A percentile compares a stretch with the other conserved stretches of the same genome.
These are phyloP conservation scores for Ornithorhynchus anatinus DNA, from an alignment of 2,113 vertebrate species.

Conservation along the genomic window DNA sequence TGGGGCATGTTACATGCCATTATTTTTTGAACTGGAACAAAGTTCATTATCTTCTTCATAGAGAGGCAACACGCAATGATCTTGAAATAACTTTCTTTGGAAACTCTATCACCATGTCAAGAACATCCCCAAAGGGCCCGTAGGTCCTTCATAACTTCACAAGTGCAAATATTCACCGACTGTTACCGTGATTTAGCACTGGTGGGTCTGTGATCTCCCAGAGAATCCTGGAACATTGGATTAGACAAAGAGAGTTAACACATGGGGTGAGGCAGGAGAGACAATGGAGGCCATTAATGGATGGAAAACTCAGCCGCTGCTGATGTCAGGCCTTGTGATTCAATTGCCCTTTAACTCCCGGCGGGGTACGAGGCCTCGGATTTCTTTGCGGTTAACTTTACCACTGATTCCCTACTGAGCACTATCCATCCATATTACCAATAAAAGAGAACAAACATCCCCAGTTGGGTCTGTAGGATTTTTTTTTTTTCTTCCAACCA, in stretches of 20 bases:
- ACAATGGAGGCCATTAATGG: rapidly evolving
- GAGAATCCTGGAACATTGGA: neutral
- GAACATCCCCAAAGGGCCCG: too few species aligned
- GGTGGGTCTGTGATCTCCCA: neutral
- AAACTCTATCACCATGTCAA: too few species aligned
- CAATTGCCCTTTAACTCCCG: neutral
- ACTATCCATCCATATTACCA: neutral
- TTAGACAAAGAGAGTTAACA: neutral
- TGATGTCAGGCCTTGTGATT: neutral
- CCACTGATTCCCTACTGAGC: neutral
- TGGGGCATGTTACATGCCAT: too few species aligned
- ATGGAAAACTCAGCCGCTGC: neutral
- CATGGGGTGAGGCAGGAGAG: neutral
- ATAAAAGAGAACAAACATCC: neutral
- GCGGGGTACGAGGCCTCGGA: neutral
- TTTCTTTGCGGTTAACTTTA: neutral
- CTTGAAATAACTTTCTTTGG: too few species aligned
- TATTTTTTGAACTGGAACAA: too few species aligned
- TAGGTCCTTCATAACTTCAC: too few species aligned
- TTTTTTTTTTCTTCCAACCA: neutral
- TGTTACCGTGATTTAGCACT: neutral
- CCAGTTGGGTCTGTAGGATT: neutral
- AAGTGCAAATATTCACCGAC: too few species aligned
- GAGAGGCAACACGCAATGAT: too few species aligned
- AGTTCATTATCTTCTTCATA: too few species aligned